Percentiles rank a stretch among this genome's conserved stretches.
These are phyloP conservation scores for Hoplodrina blanda DNA, from an alignment of 2,888 invertebrate genomes.

Conservation along the genomic window DNA sequence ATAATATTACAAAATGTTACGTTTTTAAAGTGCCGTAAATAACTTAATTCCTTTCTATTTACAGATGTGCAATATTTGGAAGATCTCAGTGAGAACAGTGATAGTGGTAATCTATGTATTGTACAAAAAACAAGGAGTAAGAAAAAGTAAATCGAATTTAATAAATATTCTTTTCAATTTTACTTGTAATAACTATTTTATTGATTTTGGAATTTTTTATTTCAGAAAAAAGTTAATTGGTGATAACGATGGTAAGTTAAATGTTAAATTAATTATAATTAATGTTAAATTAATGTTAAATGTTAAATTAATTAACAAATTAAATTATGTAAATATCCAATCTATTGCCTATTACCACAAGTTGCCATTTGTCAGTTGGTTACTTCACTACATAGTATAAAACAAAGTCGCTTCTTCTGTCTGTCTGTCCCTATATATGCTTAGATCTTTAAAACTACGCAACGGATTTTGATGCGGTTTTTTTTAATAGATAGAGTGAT, in stretches of 20 bases:
- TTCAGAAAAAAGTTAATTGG: conserved; percentile 61
- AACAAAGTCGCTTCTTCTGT: too few species aligned
- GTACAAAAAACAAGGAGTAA: conserved; percentile 56
- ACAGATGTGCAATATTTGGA: conserved; percentile 75
- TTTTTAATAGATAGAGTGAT: too few species aligned
- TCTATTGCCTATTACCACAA: neutral
- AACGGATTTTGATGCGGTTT: too few species aligned
- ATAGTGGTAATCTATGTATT: conserved; percentile 63
- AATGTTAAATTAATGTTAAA: too few species aligned
- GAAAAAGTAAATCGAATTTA: conserved; percentile 53
- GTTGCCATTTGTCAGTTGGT: neutral
- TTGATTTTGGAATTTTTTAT: conserved; percentile 26
- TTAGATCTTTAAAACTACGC: too few species aligned
- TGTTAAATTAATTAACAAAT: neutral
- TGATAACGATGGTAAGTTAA: conserved; percentile 59
- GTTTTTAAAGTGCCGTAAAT: neutral
- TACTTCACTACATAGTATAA: too few species aligned
- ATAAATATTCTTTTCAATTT: neutral
- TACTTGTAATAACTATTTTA: neutral
- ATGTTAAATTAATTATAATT: too few species aligned
- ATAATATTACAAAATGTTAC: too few species aligned
- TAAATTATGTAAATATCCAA: too few species aligned
- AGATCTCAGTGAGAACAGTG: conserved; percentile 64
- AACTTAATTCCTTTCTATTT: conserved; percentile 36
- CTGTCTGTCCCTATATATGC: too few species aligned